Evolutionary conservation across 2,113 vertebrate genomes (phyloP), one percentile per base, ranked within the genome.

Genomic region (Numida meleagris): DNA sequence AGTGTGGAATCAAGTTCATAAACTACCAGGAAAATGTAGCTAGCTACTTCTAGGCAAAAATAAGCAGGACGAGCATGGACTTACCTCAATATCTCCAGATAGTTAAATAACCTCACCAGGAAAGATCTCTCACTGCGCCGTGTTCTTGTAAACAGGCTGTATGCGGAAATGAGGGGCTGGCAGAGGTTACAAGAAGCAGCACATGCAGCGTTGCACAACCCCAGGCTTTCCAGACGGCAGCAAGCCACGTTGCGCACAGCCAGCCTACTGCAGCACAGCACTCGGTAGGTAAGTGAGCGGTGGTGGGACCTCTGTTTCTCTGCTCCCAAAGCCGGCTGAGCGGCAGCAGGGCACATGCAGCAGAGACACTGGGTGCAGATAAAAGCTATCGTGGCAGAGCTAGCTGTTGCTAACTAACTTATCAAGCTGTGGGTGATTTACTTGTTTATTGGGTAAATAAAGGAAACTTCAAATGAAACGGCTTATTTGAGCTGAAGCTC

Each of bases 131-230:
- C 1, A 0, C 3, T 1, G 38, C 6, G 13, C 27, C 1, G 1
- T 61, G 16, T 12, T 29, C 48, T 38, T 31, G 68, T 38, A 80
- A 65, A 48, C 8, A 3, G 27, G 19, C 42, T 78, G 27, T 50
- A 88, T 51, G 76, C 0, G 1, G 83, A 86, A 92, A 21, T 3
- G 3, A 67, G 80, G 31, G 31, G 51, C 68, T 81, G 68, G 36
- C 79, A 81, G 80, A 68, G 86, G 83, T 84, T 59, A 53, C 0
- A 85, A 20, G 10, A 13, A 58, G 10, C 11, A 13, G 5, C 29
- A 82, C 24, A 83, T 24, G 83, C 77, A 86, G n/a, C 1, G 0
- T 96, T 96, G 86, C 6, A 34, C 86, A 96, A 96, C 24, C 42
- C 42, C 2, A 43, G 57, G 57, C 77, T 92, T 94, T 57, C 92